Percentiles rank a stretch among this genome's conserved stretches.
phyloP scores from a whole-genome alignment of 1,140 invertebrate genomes.

The Drosophila suzukii region DNA sequence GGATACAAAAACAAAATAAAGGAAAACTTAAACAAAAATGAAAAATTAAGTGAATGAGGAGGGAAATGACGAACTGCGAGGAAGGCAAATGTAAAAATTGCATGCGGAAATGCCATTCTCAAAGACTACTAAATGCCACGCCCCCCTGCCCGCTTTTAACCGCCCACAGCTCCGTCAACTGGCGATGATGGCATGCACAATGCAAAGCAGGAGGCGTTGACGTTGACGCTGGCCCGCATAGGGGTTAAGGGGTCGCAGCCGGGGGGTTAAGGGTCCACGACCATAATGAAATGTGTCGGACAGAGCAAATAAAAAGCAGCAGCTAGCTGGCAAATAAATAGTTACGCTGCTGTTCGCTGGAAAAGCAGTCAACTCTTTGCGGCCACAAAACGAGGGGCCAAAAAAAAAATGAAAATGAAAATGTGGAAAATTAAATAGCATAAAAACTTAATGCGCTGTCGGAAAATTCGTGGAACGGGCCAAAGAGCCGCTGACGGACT shows the following conservation, averaged over 20 bases:
- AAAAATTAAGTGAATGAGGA: constrained; percentile 32
- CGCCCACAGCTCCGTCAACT: constrained; percentile 8
- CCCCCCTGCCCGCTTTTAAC: constrained; percentile 2
- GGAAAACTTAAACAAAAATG: constrained; percentile 2
- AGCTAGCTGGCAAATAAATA: constrained; percentile 71
- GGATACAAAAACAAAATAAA: constrained; percentile 30
- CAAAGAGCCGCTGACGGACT: constrained; percentile 12
- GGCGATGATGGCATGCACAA: constrained; percentile 46
- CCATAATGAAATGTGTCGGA: constrained; percentile 78
- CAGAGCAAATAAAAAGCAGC: constrained; percentile 72
- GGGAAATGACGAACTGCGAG: constrained; percentile 55
- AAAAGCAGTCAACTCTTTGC: constrained; percentile 74
- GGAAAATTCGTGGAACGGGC: constrained; percentile 66
- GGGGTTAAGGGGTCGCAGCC: neutral
- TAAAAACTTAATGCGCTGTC: constrained; percentile 81
- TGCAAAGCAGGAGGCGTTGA: constrained; percentile 65
- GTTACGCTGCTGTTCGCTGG: constrained; percentile 68
- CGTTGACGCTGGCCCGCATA: constrained; percentile 16
- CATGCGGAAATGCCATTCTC: constrained; percentile 81
- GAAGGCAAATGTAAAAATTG: constrained; percentile 70
- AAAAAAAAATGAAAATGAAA: constrained; percentile 43
- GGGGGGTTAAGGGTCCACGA: constrained; percentile 5
- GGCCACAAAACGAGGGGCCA: constrained; percentile 54
- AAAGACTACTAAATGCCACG: constrained; percentile 72
- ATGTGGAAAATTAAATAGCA: constrained; percentile 79